Evolutionary conservation across 1,140 invertebrate genomes (phyloP).

Genomic region (Apis laboriosa): DNA sequence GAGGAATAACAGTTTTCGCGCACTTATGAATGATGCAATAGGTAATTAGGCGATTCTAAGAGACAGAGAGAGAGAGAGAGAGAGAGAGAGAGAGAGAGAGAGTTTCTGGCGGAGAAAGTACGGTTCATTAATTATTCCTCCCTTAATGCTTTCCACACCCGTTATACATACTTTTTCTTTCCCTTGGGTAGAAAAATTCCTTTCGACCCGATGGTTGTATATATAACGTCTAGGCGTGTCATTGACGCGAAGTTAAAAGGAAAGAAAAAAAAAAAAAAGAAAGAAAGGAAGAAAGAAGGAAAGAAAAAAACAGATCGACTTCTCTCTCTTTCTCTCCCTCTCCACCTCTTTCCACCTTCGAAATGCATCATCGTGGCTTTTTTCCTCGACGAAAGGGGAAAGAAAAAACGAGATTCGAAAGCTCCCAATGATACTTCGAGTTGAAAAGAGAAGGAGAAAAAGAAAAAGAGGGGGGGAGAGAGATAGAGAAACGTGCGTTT

Average conservation of each 20-base stretch:
- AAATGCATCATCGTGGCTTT: no score
- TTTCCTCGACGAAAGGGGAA: no score
- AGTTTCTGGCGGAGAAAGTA: neutral
- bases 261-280: neutral
- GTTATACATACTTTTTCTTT: neutral
- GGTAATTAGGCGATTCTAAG: slow-evolving; percentile 3
- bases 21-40: slow-evolving; percentile 28
- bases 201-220: no score
- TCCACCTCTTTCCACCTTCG: neutral
- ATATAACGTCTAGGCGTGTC: neutral
- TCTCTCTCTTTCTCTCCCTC: no score
- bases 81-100: neutral
- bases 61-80: no score
- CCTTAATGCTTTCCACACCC: neutral
- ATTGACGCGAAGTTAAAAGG: neutral
- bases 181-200: neutral
- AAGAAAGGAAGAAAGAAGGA: no score
- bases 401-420: neutral
- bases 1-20: slow-evolving; percentile 9
- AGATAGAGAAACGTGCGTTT: neutral
- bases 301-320: neutral
- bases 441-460: no score
- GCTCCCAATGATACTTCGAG: no score
- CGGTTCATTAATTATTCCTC: slow-evolving; percentile 1
- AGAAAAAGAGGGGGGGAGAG: neutral